Base-by-base conservation (phyloP, 2,113 vertebrate species). In the Micromys minutus region DNA sequence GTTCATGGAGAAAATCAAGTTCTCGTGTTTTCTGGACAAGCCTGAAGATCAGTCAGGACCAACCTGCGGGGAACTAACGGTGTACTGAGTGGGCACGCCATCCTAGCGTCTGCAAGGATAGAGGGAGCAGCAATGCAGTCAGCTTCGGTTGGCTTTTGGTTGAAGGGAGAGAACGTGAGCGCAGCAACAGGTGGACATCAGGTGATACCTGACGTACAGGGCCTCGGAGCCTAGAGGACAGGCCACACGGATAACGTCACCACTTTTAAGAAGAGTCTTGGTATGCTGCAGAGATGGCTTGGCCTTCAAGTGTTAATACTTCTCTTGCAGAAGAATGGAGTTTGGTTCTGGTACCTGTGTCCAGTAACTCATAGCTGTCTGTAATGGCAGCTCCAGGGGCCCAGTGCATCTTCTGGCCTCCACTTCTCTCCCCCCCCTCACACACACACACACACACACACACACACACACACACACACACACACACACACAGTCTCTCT, bases 31-130 rank as follows among this genome's bases (percentile, higher is more conserved):
- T 45, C 39, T 29, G 76, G 72, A 17, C 31, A 7, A 34, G 55
- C 34, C 39, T 17, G 57, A 83, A 71, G 29, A 19, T 50, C 9
- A 0, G 6, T 29, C 45, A 52, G 47, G 31, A 29, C 42, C 7
- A 34, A 1, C 31, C 34, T 21, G 29, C 36, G 76, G 22, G 2
- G 57, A 31, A 11, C 1, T 4, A 55, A 61, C 7, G 0, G 31
- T 8, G 59, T 17, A 42, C 36, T 24, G 17, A 57, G 59, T 42
- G 11, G 12, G 9, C 1, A 31, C 22, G 11, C 50, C 22, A 22
- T 5, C 16, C 1, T 7, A 7, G 9, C 12, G 26, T 55, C 31
- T 0, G 69, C 7, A 47, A n/a, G 69, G 13, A 1, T 1, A 31
- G 34, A 16, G 9, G 29, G n/a, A 7, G 13, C 4, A 50, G 29